phyloP scores from a whole-genome alignment of 1,140 invertebrate genomes.

The Saccostrea cuccullata region DNA sequence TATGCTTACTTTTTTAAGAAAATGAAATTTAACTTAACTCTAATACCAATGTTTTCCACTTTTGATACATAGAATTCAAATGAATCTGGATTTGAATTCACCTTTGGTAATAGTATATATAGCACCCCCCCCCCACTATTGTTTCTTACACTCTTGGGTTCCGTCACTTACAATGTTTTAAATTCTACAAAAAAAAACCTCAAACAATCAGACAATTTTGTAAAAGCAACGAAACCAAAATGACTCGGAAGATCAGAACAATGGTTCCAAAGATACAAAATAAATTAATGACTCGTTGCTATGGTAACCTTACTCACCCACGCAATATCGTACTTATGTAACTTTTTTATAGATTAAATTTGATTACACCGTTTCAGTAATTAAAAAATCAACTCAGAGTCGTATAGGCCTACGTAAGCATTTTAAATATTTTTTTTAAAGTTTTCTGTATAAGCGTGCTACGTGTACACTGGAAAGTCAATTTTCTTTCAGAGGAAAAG shows the following conservation, averaged over 20 bases:
- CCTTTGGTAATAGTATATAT: too few relatives aligned
- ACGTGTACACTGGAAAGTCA: neutral
- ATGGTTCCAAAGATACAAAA: neutral
- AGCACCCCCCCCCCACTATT: too few relatives aligned
- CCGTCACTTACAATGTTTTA: too few relatives aligned
- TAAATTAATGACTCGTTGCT: constrained; percentile 23
- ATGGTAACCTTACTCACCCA: neutral
- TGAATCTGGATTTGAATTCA: too few relatives aligned
- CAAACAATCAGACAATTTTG: neutral
- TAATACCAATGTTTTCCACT: too few relatives aligned
- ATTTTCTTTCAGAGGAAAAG: neutral
- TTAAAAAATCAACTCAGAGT: neutral
- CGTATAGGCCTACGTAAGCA: neutral
- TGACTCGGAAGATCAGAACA: neutral
- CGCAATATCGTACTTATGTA: neutral
- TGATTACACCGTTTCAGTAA: neutral
- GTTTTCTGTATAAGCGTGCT: neutral
- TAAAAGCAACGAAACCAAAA: neutral
- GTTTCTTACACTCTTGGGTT: too few relatives aligned
- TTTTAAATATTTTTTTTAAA: neutral
- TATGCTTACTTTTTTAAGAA: too few relatives aligned
- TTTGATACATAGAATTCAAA: too few relatives aligned
- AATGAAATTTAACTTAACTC: too few relatives aligned
- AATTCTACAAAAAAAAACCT: neutral
- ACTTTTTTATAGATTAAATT: neutral